A percentile compares a stretch with the other conserved stretches of the same genome.
These are phyloP conservation scores for Stenodema calcarata DNA, from an alignment of 2,888 invertebrate genomes.

Conservation along the genomic window DNA sequence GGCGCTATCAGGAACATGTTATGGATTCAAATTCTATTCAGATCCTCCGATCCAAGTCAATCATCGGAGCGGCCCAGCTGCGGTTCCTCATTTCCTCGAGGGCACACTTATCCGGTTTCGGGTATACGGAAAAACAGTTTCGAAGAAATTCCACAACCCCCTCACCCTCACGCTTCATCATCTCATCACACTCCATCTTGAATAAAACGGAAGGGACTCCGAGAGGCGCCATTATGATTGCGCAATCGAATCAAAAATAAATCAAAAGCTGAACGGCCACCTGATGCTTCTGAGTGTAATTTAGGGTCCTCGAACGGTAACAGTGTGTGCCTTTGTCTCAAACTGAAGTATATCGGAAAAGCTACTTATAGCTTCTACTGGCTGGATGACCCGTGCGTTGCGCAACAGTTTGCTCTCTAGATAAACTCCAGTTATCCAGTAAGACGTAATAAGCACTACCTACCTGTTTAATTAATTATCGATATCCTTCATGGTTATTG, in stretches of 20 bases:
- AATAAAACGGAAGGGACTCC: neutral
- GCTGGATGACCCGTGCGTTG: too few relatives aligned
- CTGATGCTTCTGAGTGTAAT: neutral
- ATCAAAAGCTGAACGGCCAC: neutral
- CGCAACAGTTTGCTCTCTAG: too few relatives aligned
- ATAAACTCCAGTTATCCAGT: too few relatives aligned
- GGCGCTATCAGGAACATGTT: constrained; percentile 43
- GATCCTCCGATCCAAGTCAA: constrained; percentile 8
- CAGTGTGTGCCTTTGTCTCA: too few relatives aligned
- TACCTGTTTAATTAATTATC: too few relatives aligned
- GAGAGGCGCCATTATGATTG: constrained; percentile 12
- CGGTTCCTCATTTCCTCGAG: constrained; percentile 35
- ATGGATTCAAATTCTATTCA: constrained; percentile 45
- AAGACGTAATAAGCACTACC: too few relatives aligned
- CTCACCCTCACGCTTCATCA: neutral
- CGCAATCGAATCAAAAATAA: constrained; percentile 27
- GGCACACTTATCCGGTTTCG: constrained; percentile 42
- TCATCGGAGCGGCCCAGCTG: constrained; percentile 38
- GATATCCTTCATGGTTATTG: too few relatives aligned
- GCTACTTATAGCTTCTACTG: too few relatives aligned
- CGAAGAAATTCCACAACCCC: neutral
- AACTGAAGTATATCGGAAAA: too few relatives aligned
- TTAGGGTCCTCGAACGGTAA: too few relatives aligned
- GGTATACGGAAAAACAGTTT: constrained; percentile 24
- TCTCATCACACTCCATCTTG: neutral